A percentile compares a stretch with the other conserved stretches of the same genome.
phyloP scores from a whole-genome alignment of 2,797 vertebrate species.

The Sebastes trivittatus region DNA sequence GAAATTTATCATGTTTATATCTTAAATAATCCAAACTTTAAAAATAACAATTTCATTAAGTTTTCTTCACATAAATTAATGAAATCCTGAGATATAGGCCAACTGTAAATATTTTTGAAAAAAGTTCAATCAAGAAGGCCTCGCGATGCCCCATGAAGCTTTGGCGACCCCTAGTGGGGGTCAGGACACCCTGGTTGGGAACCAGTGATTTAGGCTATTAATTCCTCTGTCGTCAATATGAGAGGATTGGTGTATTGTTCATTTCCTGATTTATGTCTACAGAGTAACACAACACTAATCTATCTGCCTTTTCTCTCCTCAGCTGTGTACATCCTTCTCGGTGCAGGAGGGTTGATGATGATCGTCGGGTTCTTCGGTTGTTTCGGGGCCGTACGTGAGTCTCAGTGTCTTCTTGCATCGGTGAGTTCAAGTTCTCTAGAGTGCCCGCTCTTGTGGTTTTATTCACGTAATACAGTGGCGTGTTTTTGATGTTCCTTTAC shows the following conservation, averaged over 20 bases:
- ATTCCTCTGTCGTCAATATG: not conserved
- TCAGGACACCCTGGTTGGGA: too few relatives aligned
- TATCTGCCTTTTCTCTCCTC: constrained; percentile 31
- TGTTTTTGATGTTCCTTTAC: not conserved
- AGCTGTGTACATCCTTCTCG: constrained; percentile 95
- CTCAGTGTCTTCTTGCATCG: constrained; percentile 94
- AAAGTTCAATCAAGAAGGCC: too few relatives aligned
- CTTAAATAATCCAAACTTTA: too few relatives aligned
- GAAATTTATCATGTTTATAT: too few relatives aligned
- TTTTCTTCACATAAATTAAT: too few relatives aligned
- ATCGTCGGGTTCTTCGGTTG: constrained; percentile 96
- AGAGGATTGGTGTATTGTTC: not conserved
- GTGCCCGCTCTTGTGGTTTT: not conserved
- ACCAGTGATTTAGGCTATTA: too few relatives aligned
- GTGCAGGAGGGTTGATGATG: constrained; percentile 92
- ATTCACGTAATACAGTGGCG: not conserved
- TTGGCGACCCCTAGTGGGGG: too few relatives aligned
- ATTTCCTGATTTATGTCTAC: not conserved
- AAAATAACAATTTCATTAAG: too few relatives aligned
- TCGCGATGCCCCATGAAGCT: too few relatives aligned
- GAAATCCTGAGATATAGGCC: too few relatives aligned
- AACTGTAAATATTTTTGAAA: too few relatives aligned
- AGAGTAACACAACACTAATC: not conserved
- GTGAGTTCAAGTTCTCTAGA: constrained; percentile 81
- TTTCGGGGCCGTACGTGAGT: constrained; percentile 94